Base-by-base conservation (phyloP, 2,797 vertebrate species). In the Champsocephalus gunnari region DNA sequence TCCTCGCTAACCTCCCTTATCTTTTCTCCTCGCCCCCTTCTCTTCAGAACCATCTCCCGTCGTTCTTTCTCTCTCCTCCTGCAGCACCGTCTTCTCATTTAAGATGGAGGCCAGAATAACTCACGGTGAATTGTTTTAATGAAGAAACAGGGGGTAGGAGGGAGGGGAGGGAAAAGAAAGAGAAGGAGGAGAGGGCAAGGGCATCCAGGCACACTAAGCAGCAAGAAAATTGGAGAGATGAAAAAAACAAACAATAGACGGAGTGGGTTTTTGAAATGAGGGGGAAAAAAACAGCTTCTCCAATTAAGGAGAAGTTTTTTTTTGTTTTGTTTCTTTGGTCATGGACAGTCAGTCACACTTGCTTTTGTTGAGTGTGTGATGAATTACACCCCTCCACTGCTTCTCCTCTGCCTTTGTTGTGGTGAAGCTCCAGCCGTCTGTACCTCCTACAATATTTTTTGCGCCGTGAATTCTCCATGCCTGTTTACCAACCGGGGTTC, bases 341-440 rank as follows among this genome's bases (percentile, higher is more conserved):
- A 93, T 82, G 91, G 93, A 88, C 91, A 91, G 92, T 92, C 89
- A 89, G 88, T 92, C 89, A 91, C 90, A 87, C 91, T 87, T 82
- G 88, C 90, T 89, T 91, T 90, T 91, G 91, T 92, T 88, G 87
- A 91, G 87, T 79, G 81, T 89, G 87, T 92, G 90, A 92, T 93
- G 93, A 93, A 94, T 95, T 93, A 90, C 91, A 86, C 79, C 87
- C 90, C 87, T 89, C 86, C 88, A 64, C 89, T 87, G 80, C 86
- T 88, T 86, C 88, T 86, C 88, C 71, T 48, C 86, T 73, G 88
- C 80, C 91, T 92, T 93, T 93, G 90, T 90, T 93, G 89, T 90
- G 90, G 86, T 91, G 88, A 72, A 91, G 90, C 88, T 90, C 87
- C 81, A 80, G 74, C 87, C 83, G 88, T 89, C 87, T 91, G 85